These are phyloP conservation scores for Sinella curviseta DNA, from an alignment of 1,140 invertebrate species.

Conservation along the genomic window DNA sequence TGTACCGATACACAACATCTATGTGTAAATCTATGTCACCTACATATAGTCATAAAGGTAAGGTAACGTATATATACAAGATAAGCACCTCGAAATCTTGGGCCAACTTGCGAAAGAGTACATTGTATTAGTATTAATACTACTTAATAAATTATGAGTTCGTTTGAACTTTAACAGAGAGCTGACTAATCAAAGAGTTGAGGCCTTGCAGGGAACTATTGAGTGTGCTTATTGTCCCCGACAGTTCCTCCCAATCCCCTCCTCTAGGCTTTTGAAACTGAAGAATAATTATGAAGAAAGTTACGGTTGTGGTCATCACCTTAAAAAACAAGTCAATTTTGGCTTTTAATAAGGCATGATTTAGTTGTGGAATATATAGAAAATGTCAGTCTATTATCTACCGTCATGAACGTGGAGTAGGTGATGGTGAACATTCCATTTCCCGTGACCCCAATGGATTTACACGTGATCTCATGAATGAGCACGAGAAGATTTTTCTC, in stretches of 20 bases:
- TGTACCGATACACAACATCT: too few species aligned
- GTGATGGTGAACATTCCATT: constrained; percentile 14
- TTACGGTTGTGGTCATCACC: not conserved
- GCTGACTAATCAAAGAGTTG: not conserved
- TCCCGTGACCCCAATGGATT: not conserved
- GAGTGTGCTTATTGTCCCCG: not conserved
- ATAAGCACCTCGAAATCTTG: not conserved
- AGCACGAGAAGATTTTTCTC: not conserved
- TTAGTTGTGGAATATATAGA: not conserved
- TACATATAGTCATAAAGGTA: not conserved
- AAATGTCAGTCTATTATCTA: too few species aligned
- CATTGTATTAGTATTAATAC: too few species aligned
- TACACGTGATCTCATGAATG: not conserved
- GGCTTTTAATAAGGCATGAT: not conserved
- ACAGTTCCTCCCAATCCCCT: not conserved
- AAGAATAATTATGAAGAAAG: constrained; percentile 8
- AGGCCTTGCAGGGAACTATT: not conserved
- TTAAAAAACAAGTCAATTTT: not conserved
- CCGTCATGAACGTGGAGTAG: constrained; percentile 16
- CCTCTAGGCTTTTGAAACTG: not conserved
- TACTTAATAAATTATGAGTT: too few species aligned
- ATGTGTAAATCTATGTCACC: too few species aligned
- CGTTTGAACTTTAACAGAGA: not conserved
- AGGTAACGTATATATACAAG: not conserved
- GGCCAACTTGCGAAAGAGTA: not conserved